Evolutionary conservation across 1,140 invertebrate genomes (phyloP), one percentile per base, ranked within the genome.

Genomic region (Camponotus floridanus): DNA sequence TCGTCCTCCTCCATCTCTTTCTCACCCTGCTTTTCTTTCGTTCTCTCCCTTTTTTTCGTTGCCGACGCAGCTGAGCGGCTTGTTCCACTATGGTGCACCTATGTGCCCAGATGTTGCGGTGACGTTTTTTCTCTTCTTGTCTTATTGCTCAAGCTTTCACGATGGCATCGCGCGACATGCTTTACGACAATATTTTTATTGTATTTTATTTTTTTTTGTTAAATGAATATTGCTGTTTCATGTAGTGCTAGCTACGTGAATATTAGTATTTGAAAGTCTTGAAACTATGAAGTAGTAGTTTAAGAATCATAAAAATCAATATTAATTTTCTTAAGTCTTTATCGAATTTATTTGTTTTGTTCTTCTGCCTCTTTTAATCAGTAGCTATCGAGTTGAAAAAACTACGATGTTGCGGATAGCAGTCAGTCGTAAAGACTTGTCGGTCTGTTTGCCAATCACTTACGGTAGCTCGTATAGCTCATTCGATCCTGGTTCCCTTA

Each of bases 381-480:
- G 59, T 5, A 31, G 45, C 57, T 83, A 88, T 78, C 39, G 13
- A 64, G 61, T 57, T 45, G 67, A 84, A 45, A 62, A 80, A 87
- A 86, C 48, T 64, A 39, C 11, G 71, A 85, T 76, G 57, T 68
- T 26, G 62, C 13, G 73, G 55, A 73, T 21, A 64, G 55, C 74
- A 83, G 68, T 61, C n/a, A 74, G 59, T 90, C 90, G 76, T 91
- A 91, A 91, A 91, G 87, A 84, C 68, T 67, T 76, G 85, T 86
- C 68, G 76, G 89, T 90, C 88, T 92, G 88, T 92, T 92, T 93
- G 93, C 92, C 93, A 94, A 94, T 94, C 92, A 93, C 93, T 94
- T 93, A 93, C 91, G 86, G 76, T 62, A 81, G 55, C 55, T 88
- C 78, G 57, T 91, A 80, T 88, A 85, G 85, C 92, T 89, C 88